Base-by-base conservation (phyloP, 1,140 invertebrate species). In the Ips nitidus region DNA sequence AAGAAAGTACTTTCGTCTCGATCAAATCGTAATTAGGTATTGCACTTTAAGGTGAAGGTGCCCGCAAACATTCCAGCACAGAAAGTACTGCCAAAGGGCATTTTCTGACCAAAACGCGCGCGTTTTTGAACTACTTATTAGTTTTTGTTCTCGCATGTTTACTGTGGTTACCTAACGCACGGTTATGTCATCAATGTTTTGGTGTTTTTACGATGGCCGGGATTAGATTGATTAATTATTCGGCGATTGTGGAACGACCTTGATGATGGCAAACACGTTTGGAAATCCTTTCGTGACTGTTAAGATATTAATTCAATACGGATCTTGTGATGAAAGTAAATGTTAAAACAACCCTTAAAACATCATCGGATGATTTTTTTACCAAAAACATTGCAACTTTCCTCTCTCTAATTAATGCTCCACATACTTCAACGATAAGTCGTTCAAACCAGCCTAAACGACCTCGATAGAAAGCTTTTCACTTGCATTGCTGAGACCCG, bases 401-500 rank as follows among this genome's bases (percentile, higher is more conserved):
- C 22, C 22, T 22, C 22, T 22, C 22, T 22, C 22, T 22, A 22
- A 22, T 22, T 22, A 22, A 22, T 22, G 22, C 22, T 22, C 22
- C 22, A 22, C 22, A 22, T 22, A 22, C 22, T 22, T 22, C 22
- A 22, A 22, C 22, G 22, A 22, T 22, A 40, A 38, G 61, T 63
- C 50, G 38, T 63, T 52, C 43, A 52, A 63, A 41, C 41, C 42
- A 43, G 59, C 43, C 53, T 36, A 40, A 36, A 39, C 61, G 61
- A 63, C 61, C 61, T 63, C 61, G 61, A 38, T 63, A 63, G 61
- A 63, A 63, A 63, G 61, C 61, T 63, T 63, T 63, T 63, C 61
- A 63, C 61, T 22, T 41, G 8, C 61, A 52, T 22, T 47, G 36
- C 41, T n/a, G 22, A 40, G 2, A 45, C 6, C 42, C 2, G 38